Base-by-base conservation (phyloP, 30 jellyfish, hydroid and myxozoan genomes). In the Chrysaora quinquecirrha region DNA sequence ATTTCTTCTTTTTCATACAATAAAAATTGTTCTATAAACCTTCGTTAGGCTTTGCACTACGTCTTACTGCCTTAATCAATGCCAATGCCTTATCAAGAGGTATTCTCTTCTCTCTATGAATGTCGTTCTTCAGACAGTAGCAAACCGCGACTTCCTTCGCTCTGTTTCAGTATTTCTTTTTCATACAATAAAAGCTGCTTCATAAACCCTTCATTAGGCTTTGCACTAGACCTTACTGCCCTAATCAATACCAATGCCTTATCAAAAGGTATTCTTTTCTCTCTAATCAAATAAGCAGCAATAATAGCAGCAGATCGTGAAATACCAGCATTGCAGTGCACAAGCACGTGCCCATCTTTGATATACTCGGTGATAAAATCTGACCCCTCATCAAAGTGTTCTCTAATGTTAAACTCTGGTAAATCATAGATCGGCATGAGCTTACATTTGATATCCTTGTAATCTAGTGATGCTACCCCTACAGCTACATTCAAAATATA, bases 161-260 rank as follows among this genome's bases (percentile, higher is more conserved):
- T n/a, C n/a, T n/a, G n/a, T n/a, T n/a, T n/a, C n/a, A n/a, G 1
- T 46, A 49, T 23, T 48, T 82, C 86, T 18, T 24, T 66, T 29
- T 75, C 97, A 20, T 30, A 82, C 11, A 38, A 16, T 19, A 32
- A 30, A 4, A 88, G 72, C 68, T 80, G 87, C 33, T 67, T 33
- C 81, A 88, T 72, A 33, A 88, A 88, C 0, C 97, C 97, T 24
- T 67, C 84, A 71, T 88, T 88, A n/a, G 97, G 97, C 64, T 49
- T 65, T 1, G 82, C 86, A 34, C 30, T 32, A 19, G 86, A 76
- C 32, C 97, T 63, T 47, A 82, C 90, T 47, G 19, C 24, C 62
- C 49, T 71, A 11, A 88, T 83, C 31, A 81, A 14, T n/a, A 60
- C 62, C 31, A 43, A 43, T 0, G 97, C 94, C 21, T 75, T 70